These are phyloP conservation scores for Tragelaphus imberbis DNA, from an alignment of 2,113 vertebrate genomes.

Conservation along the genomic window DNA sequence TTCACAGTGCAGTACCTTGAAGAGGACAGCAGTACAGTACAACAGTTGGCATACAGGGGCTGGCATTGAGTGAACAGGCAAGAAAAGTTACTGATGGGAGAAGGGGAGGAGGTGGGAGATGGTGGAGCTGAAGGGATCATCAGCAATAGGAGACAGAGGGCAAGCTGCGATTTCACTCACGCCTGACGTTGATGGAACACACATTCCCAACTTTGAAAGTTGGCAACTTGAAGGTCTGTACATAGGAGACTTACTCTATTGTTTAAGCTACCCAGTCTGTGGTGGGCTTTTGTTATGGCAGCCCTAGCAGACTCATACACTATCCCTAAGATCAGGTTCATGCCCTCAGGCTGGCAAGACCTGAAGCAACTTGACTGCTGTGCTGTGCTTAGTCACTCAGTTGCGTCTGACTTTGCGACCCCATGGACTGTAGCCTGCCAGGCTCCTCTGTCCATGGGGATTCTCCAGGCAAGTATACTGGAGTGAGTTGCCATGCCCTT, in stretches of 20 bases:
- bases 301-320: background rate
- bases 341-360: background rate
- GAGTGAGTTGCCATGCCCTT: background rate
- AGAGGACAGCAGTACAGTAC: background rate
- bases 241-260: background rate
- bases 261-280: background rate
- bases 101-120: background rate
- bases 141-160: background rate
- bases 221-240: background rate
- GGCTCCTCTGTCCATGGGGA: background rate
- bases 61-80: background rate
- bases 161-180: background rate
- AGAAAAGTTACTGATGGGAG: background rate
- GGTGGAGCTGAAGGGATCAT: background rate
- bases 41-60: background rate
- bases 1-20: background rate
- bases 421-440: background rate
- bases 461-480: background rate
- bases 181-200: background rate
- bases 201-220: background rate
- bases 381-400: background rate
- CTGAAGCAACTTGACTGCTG: background rate
- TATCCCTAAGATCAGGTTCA: background rate
- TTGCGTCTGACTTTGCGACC: fast-evolving
- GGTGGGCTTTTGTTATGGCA: background rate